Evolutionary conservation across 1,140 invertebrate species (phyloP).

Genomic region (Conus ventricosus): DNA sequence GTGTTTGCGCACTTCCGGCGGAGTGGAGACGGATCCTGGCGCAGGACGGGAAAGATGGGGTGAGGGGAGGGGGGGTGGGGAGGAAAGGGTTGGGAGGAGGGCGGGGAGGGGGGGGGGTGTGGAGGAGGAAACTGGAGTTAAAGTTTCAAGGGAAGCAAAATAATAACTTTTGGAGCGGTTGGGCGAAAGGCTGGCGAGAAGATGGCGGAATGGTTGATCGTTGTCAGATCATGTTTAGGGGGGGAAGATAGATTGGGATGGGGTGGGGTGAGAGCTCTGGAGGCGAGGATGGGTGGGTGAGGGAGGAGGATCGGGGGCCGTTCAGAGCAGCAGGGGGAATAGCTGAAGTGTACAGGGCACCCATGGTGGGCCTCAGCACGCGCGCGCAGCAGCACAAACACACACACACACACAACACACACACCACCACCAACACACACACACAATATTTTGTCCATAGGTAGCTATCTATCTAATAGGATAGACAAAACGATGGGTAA

Average conservation of each 20-base stretch:
- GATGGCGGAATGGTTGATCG: not conserved
- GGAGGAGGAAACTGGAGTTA: not conserved
- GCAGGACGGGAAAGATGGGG: too few species aligned
- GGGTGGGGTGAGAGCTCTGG: not conserved
- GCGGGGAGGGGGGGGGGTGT: too few species aligned
- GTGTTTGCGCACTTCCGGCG: conserved; percentile 25
- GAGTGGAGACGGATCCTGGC: not conserved
- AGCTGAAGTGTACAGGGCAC: not conserved
- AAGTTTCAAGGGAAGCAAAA: conserved; percentile 24
- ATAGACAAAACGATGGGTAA: too few species aligned
- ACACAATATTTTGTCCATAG: too few species aligned
- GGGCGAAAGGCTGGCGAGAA: not conserved
- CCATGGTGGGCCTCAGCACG: not conserved
- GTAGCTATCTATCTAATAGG: too few species aligned
- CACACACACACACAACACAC: too few species aligned
- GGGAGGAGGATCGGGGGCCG: not conserved
- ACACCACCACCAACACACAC: too few species aligned
- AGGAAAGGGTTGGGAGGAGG: too few species aligned
- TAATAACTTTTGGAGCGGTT: not conserved
- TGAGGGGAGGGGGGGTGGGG: too few species aligned
- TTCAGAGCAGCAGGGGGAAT: not conserved
- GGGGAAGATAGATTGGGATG: not conserved
- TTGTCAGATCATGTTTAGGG: not conserved
- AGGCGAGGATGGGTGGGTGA: not conserved
- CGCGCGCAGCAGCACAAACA: too few species aligned